Evolutionary conservation across 2,113 vertebrate genomes (phyloP).

Genomic region (Mobula hypostoma): DNA sequence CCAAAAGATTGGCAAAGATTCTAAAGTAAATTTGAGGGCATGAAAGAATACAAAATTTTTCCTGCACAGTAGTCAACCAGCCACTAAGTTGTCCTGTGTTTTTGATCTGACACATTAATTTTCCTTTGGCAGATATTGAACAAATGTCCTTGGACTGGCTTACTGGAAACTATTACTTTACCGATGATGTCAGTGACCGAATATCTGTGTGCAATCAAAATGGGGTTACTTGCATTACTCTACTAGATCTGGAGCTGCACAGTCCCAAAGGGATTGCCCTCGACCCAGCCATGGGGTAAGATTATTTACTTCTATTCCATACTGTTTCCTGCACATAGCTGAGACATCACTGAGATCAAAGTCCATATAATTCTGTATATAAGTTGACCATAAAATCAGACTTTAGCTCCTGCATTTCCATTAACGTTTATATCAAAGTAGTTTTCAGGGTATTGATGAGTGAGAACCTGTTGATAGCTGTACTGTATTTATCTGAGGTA

Average conservation of each 20-base stretch:
- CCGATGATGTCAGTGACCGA: conserved; percentile 72
- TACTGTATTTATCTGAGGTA: no score
- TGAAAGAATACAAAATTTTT: background rate
- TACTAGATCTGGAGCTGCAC: conserved; percentile 79
- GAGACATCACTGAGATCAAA: background rate
- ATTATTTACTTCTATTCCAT: conserved; percentile 38
- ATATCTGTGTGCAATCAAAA: conserved; percentile 78
- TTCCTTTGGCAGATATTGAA: conserved; percentile 70
- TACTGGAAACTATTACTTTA: conserved; percentile 87
- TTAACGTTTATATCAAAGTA: background rate
- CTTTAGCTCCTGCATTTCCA: background rate
- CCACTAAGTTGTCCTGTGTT: conserved; percentile 12
- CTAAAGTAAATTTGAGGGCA: conserved; percentile 15
- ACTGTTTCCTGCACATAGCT: conserved; percentile 26
- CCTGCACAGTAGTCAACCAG: background rate
- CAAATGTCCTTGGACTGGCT: conserved; percentile 91
- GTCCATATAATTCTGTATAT: background rate
- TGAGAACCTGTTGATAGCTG: background rate
- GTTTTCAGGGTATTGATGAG: background rate
- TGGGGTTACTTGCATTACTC: conserved; percentile 75
- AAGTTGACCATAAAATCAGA: background rate
- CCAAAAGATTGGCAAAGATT: background rate
- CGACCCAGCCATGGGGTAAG: conserved; percentile 89
- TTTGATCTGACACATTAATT: conserved; percentile 19
- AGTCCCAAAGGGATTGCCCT: conserved; percentile 87